A percentile compares a stretch with the other conserved stretches of the same genome.
phyloP scores from a whole-genome alignment of 2,113 vertebrate species.

The Recurvirostra avosetta region DNA sequence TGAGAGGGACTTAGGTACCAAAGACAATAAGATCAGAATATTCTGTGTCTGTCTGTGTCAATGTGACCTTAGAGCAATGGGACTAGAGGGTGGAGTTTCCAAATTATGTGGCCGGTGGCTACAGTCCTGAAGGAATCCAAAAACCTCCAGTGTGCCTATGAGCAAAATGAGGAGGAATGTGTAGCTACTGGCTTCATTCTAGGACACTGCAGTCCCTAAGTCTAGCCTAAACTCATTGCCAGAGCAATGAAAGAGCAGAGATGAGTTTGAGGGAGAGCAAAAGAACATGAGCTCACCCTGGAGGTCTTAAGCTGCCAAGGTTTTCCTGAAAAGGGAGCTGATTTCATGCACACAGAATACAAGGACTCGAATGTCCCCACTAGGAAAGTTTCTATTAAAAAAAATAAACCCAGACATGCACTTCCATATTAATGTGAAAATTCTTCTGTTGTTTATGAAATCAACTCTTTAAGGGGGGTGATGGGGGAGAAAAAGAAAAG shows the following conservation, averaged over 20 bases:
- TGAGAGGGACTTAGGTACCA: neutral
- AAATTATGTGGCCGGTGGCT: slow-evolving; percentile 15
- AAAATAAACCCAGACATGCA: slow-evolving; percentile 65
- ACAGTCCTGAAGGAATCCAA: neutral
- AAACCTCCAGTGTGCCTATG: neutral
- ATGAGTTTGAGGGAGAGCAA: slow-evolving; percentile 11
- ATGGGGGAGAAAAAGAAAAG: neutral
- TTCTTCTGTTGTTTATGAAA: slow-evolving; percentile 76
- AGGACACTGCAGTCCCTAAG: slow-evolving; percentile 44
- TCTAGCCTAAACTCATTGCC: slow-evolving; percentile 43
- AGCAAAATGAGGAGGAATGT: slow-evolving; percentile 21
- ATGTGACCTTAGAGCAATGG: neutral
- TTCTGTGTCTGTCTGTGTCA: neutral
- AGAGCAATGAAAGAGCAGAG: slow-evolving; percentile 20
- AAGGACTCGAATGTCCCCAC: slow-evolving; percentile 72
- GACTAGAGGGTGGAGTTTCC: neutral
- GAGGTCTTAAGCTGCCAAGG: slow-evolving; percentile 58
- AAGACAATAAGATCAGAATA: neutral
- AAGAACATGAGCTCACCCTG: slow-evolving; percentile 61
- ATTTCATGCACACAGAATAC: slow-evolving; percentile 59
- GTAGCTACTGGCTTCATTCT: slow-evolving; percentile 33
- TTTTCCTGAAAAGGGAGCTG: slow-evolving; percentile 70
- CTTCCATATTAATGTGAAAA: slow-evolving; percentile 76
- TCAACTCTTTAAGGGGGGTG: slow-evolving; percentile 48
- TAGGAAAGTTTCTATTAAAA: slow-evolving; percentile 78